Evolutionary conservation across 2,888 invertebrate genomes (phyloP).

Genomic region (Himalopsyche anomala): DNA sequence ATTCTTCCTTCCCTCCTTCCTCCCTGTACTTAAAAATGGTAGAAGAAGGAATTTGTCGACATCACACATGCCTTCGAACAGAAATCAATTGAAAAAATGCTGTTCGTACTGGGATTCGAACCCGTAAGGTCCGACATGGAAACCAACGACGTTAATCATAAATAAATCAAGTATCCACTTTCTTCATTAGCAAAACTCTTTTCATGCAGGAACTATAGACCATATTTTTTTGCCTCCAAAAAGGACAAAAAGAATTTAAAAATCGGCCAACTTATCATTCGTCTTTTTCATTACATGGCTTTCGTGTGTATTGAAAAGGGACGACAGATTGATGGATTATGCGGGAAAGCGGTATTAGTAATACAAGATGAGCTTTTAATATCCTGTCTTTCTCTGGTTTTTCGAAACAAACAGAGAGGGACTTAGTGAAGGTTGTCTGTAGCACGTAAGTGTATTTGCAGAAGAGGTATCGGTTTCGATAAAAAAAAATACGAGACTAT

Average conservation of each 20-base stretch:
- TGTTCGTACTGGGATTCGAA: no score
- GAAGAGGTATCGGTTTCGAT: background rate
- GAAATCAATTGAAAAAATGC: no score
- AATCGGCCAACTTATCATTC: background rate
- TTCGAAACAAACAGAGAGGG: background rate
- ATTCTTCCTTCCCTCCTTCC: no score
- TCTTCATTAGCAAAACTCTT: no score
- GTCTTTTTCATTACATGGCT: background rate
- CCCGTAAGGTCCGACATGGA: no score
- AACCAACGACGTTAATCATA: no score
- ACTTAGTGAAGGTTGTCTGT: slow-evolving; percentile 5
- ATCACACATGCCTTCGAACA: no score
- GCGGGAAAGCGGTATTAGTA: background rate
- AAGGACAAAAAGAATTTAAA: background rate
- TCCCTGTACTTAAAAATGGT: no score
- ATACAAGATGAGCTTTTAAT: slow-evolving; percentile 6
- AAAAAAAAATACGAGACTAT: background rate
- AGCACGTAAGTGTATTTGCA: background rate
- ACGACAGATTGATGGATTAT: slow-evolving; percentile 8
- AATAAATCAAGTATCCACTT: no score
- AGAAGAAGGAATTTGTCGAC: no score
- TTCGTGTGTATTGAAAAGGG: background rate
- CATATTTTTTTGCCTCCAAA: no score
- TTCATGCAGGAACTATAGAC: no score
- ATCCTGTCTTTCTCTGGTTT: background rate